Evolutionary conservation across 2,797 vertebrate species (phyloP).

Genomic region (Falco concolor): DNA sequence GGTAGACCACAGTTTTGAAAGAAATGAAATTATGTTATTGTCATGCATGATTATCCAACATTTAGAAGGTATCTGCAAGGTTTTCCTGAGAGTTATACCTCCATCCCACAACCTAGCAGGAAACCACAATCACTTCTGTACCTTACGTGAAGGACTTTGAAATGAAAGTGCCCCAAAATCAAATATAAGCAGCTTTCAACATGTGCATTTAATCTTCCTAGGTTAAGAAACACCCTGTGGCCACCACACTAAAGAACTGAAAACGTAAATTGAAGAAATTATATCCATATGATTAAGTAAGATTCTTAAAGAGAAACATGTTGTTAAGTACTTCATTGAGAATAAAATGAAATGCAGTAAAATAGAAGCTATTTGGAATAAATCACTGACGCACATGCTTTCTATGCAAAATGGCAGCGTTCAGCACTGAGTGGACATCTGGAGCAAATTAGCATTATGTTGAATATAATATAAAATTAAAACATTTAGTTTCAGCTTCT

Average conservation of each 20-base stretch:
- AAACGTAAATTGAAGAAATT: conserved; percentile 86
- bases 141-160: conserved; percentile 73
- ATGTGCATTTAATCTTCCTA: conserved; percentile 83
- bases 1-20: conserved; percentile 36
- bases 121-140: conserved; percentile 80
- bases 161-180: conserved; percentile 72
- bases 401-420: conserved; percentile 73
- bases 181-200: conserved; percentile 76
- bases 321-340: conserved; percentile 83
- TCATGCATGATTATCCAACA: conserved; percentile 59
- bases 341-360: conserved; percentile 83
- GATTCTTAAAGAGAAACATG: conserved; percentile 83
- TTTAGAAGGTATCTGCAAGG: conserved; percentile 56
- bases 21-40: conserved; percentile 60
- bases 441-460: conserved; percentile 75
- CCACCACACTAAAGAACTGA: conserved; percentile 84
- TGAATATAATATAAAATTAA: conserved; percentile 77
- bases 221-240: conserved; percentile 84
- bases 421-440: conserved; percentile 41
- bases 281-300: conserved; percentile 87
- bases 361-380: conserved; percentile 80
- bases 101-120: conserved; percentile 67
- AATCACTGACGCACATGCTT: conserved; percentile 86
- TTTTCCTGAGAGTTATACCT: conserved; percentile 37
- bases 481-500: conserved; percentile 74